Evolutionary conservation across 1,140 invertebrate genomes (phyloP), one percentile per base, ranked within the genome.

Genomic region (Ceratoteleas bidentatus): DNA sequence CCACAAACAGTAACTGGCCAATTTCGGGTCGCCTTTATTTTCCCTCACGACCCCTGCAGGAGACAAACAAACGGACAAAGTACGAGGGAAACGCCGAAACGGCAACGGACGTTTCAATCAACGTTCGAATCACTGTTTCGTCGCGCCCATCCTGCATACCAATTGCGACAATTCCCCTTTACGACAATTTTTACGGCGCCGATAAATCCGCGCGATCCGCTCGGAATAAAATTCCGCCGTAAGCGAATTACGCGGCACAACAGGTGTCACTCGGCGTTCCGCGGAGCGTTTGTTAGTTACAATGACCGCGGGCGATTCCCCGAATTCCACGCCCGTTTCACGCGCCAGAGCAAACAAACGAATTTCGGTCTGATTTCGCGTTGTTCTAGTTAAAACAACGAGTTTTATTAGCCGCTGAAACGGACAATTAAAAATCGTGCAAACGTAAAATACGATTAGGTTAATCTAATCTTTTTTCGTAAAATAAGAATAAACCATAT

Each of bases 71-170:
- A 61, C 40, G 56, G 61, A 49, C 16, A 58, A 47, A 34, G 40
- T 3, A 43, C 32, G 9, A 36, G 4, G 34, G 9, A 36, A 36
- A 36, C 34, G n/a, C n/a, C n/a, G n/a, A n/a, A 43, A 43, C 8
- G n/a, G 16, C 13, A 49, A 49, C 6, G 66, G 65, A 49, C 61
- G 49, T 66, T 75, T 75, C 62, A 75, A 66, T 68, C 72, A 75
- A 45, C 62, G 43, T n/a, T 0, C 40, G 50, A 75, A 75, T 66
- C 72, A 60, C 72, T 54, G 66, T 68, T 68, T 47, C 72, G 68
- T 75, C 58, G 62, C 68, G 40, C 62, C 62, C 47, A 76, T 68
- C 50, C 50, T 40, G 64, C 49, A 62, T 76, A 68, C 64, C 61
- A 76, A 76, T 76, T 66, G 49, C 72, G 14, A 60, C 45, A 43